Percentiles rank a stretch among this genome's conserved stretches.
Conservation (phyloP, 2,888 invertebrate species). For the Dolichomitus sp. region DNA sequence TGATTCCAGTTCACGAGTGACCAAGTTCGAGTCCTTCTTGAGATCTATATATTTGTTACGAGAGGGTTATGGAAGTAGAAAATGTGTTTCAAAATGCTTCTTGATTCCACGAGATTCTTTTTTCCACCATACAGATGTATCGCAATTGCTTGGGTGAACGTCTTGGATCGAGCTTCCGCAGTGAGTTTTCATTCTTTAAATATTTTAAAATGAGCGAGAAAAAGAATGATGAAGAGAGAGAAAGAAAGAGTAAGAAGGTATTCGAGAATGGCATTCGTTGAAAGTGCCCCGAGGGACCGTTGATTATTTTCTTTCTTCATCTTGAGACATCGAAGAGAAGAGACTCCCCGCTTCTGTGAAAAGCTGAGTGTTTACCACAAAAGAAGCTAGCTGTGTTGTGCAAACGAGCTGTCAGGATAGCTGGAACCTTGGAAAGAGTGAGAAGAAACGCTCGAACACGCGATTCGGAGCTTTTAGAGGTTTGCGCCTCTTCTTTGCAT, state of each 20-base stretch:
- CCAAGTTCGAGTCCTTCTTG: background rate
- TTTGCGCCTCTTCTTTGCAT: conserved; percentile 8
- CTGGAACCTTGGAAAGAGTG: conserved; percentile 33
- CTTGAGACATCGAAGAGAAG: conserved; percentile 40
- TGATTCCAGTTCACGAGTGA: background rate
- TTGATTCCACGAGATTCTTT: background rate
- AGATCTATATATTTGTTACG: background rate
- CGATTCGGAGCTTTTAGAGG: conserved; percentile 42
- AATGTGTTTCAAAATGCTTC: background rate
- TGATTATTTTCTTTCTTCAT: conserved; percentile 66
- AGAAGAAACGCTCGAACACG: conserved; percentile 34
- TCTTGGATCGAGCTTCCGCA: background rate
- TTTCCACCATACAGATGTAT: background rate
- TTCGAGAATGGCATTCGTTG: conserved; percentile 26
- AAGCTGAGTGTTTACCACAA: conserved; percentile 48
- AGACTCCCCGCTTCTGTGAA: conserved; percentile 28
- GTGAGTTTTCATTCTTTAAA: conserved; percentile 54
- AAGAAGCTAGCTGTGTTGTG: conserved; percentile 45
- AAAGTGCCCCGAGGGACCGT: conserved; percentile 58
- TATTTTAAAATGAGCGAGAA: conserved; percentile 46
- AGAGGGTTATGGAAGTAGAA: background rate
- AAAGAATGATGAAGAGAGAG: conserved; percentile 21
- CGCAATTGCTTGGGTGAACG: background rate
- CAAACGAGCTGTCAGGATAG: conserved; percentile 42
- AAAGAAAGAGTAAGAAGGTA: background rate